Conservation (phyloP, 2,888 invertebrate genomes). For the Acrocera orbiculus region DNA sequence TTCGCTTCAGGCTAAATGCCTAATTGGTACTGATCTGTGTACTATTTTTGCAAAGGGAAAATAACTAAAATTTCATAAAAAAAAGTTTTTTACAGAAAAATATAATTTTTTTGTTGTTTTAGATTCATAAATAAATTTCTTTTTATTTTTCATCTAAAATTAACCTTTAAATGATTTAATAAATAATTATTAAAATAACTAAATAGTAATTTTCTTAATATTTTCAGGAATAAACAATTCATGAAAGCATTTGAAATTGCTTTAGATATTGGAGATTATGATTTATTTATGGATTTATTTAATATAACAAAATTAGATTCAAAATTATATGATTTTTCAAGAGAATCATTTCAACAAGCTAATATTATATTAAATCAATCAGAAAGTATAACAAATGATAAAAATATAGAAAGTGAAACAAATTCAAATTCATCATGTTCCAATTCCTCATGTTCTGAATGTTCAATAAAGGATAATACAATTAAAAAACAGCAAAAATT, state of each 20-base stretch:
- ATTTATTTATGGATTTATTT: conserved; percentile 70
- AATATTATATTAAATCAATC: conserved; percentile 27
- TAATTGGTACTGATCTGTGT: too few relatives aligned
- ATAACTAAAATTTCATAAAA: too few relatives aligned
- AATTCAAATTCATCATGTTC: conserved; percentile 52
- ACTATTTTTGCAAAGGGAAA: too few relatives aligned
- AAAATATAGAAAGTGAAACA: conserved; percentile 14
- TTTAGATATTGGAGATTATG: conserved; percentile 69
- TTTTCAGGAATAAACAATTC: conserved; percentile 35
- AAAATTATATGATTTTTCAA: conserved; percentile 40
- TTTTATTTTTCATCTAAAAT: too few relatives aligned
- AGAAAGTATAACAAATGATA: conserved; percentile 23
- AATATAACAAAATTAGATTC: conserved; percentile 49
- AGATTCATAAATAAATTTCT: neutral
- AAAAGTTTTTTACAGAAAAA: too few relatives aligned
- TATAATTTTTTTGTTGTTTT: neutral
- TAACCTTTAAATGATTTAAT: too few relatives aligned
- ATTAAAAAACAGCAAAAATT: conserved; percentile 1
- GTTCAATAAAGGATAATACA: conserved; percentile 18
- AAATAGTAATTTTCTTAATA: too few relatives aligned
- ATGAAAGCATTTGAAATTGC: conserved; percentile 73
- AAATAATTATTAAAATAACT: too few relatives aligned
- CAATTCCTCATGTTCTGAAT: conserved; percentile 50
- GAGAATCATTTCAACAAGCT: conserved; percentile 53
- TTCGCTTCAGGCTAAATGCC: too few relatives aligned